Conservation (phyloP, 2,113 vertebrate genomes). For the Apaloderma vittatum region DNA sequence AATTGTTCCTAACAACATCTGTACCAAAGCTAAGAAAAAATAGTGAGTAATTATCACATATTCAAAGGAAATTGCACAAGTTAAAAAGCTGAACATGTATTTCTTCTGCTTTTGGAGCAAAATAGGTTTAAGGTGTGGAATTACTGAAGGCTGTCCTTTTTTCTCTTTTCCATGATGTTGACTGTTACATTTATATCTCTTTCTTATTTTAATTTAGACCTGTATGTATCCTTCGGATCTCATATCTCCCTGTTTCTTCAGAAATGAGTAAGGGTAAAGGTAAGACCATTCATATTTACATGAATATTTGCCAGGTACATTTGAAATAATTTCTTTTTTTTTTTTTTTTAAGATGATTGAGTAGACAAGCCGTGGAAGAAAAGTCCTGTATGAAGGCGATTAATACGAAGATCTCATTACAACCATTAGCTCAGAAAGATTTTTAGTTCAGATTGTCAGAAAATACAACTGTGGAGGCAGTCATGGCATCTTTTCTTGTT, state of each 20-base stretch:
- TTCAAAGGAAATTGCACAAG: neutral
- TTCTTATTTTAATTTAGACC: neutral
- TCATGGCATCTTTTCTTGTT: neutral
- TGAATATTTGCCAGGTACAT: neutral
- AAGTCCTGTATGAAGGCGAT: neutral
- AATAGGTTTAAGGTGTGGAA: neutral
- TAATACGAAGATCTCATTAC: neutral
- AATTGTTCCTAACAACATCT: neutral
- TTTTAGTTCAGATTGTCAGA: neutral
- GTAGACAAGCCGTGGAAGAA: neutral
- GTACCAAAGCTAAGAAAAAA: neutral
- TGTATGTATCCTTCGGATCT: neutral
- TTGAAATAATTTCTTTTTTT: neutral
- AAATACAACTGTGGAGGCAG: neutral
- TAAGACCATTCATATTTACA: accelerated
- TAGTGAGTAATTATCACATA: neutral
- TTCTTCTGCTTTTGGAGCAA: neutral
- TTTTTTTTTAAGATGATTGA: neutral
- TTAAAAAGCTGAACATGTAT: neutral
- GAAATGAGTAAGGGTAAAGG: neutral
- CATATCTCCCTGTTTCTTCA: neutral
- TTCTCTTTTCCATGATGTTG: neutral
- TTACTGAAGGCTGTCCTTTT: neutral
- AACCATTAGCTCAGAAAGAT: neutral
- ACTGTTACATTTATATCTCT: neutral